Base-by-base conservation (phyloP, 1,140 invertebrate species). In the Chrysopa pallens region DNA sequence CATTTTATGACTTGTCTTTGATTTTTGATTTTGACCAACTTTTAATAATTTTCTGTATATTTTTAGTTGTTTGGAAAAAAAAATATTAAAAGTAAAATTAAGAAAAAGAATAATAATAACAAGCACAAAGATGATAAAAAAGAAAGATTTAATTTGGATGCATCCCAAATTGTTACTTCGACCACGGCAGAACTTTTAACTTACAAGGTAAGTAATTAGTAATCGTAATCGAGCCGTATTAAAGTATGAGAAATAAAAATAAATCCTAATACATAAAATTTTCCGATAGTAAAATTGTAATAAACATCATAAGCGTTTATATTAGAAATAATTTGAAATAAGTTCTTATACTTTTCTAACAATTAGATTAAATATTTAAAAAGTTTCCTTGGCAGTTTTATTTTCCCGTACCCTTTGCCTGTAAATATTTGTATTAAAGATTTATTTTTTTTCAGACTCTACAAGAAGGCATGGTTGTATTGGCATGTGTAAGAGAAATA, bases 391-490 rank as follows among this genome's bases (percentile, higher is more conserved):
- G n/a, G n/a, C n/a, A n/a, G n/a, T n/a, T n/a, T n/a, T n/a, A n/a
- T n/a, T n/a, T n/a, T n/a, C n/a, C n/a, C n/a, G n/a, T n/a, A n/a
- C n/a, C n/a, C n/a, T n/a, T n/a, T n/a, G n/a, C n/a, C n/a, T n/a
- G n/a, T n/a, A n/a, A n/a, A n/a, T n/a, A n/a, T n/a, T n/a, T n/a
- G n/a, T n/a, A n/a, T n/a, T n/a, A n/a, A n/a, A 46, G 3, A 33
- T 42, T 45, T 13, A 41, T 29, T 36, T 44, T 42, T 50, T 43
- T 48, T 61, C 63, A 71, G 67, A 63, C 60, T 39, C 45, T 72
- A 6, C 63, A 66, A 55, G 57, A 67, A 58, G 74, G 70, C 14
- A 67, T 74, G 53, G 46, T 67, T 5, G 47, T 78, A 6, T 50
- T 79, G 14, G 72, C 68, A 1, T 59, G 74, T 49, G 55, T 80